Evolutionary conservation across 2,113 vertebrate genomes (phyloP), one percentile per base, ranked within the genome.

Genomic region (Psilopsiagon aurifrons): DNA sequence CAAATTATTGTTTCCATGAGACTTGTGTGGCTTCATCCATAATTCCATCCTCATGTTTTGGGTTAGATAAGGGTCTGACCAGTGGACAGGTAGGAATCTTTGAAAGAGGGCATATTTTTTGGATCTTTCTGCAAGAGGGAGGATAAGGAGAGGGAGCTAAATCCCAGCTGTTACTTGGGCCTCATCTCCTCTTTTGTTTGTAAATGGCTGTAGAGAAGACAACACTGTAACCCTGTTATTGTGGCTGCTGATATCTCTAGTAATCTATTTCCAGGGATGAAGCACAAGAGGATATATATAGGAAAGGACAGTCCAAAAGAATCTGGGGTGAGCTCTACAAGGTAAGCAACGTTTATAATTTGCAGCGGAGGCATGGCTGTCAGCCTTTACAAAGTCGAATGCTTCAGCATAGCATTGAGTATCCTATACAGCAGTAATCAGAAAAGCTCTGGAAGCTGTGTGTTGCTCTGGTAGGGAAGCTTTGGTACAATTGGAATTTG

Each of bases 321-420:
- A 99, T 99, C 97, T 99, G 99, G 99, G 99, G 99, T 60, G 99
- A 99, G 86, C 99, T 99, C 44, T 99, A 99, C 95, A 99, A 99
- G 99, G 99, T 99, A 97, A 89, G 89, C 20, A 13, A 1, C 0
- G 0, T 5, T 69, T 62, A 19, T 4, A 13, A 4, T 51, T 70
- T 22, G 5, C 37, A 69, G 60, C 64, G 49, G 24, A 24, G 33
- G 39, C n/a, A 2, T 5, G 1, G 88, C 73, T 82, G 4, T 9
- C 22, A 37, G 44, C 23, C 15, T 52, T 74, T 51, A 1, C 15
- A 9, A 27, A 67, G 41, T 37, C 8, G 9, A 10, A 5, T 33
- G 10, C 54, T 74, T 47, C 33, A 85, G 33, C 57, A 51, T 27
- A 37, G 47, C 52, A 0, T 0, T 67, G 49, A n/a, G 54, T 33